A percentile compares a stretch with the other conserved stretches of the same genome.
Conservation (phyloP, 2,797 vertebrate species). For the Craterocephalus amniculus region DNA sequence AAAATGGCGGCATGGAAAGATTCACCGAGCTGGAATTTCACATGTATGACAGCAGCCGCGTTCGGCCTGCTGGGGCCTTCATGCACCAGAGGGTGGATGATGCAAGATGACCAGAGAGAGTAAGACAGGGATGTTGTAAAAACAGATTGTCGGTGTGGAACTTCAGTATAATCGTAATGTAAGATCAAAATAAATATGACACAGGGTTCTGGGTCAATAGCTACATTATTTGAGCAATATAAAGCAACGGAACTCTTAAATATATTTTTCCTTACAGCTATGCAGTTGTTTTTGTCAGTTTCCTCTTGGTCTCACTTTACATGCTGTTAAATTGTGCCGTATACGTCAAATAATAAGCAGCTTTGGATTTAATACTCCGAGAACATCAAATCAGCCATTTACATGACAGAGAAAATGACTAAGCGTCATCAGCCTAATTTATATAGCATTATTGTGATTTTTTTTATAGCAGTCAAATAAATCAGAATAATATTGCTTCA, state of each 20-base stretch:
- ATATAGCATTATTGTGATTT: background rate
- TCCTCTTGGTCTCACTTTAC: background rate
- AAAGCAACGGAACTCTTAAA: background rate
- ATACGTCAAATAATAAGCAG: background rate
- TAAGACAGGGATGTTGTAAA: conserved; percentile 4
- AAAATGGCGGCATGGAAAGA: conserved; percentile 60
- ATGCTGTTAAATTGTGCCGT: background rate
- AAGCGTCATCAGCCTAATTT: background rate
- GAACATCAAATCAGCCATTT: conserved; percentile 3
- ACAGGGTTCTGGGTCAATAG: background rate
- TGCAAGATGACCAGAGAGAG: conserved; percentile 29
- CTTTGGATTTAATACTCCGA: background rate
- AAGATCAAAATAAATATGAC: conserved; percentile 22
- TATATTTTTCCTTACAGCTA: conserved; percentile 2
- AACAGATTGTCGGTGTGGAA: background rate
- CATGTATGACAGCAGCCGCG: conserved; percentile 54
- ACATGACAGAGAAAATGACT: background rate
- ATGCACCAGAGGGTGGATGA: conserved; percentile 24
- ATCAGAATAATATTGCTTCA: background rate
- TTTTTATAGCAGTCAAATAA: background rate
- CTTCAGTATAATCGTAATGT: background rate
- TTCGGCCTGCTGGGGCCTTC: conserved; percentile 45
- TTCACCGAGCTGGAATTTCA: conserved; percentile 69
- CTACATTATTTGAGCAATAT: background rate
- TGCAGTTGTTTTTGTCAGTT: conserved; percentile 1